Evolutionary conservation across 2,113 vertebrate genomes (phyloP).

Genomic region (Chloropsis hardwickii): DNA sequence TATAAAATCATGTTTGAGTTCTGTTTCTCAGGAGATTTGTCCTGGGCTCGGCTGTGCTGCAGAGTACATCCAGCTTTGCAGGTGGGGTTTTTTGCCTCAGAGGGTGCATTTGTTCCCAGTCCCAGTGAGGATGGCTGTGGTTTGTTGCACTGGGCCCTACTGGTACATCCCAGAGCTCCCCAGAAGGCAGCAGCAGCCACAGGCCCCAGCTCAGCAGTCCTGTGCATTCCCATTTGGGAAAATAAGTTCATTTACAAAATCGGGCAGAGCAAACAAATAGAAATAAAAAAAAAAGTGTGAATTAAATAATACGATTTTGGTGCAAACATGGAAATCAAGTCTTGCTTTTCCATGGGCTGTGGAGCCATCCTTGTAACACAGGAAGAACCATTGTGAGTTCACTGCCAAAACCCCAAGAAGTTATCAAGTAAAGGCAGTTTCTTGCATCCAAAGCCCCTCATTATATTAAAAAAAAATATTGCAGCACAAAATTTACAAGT

Average conservation of each 20-base stretch:
- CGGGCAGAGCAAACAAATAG: not conserved
- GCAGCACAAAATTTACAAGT: constrained; percentile 40
- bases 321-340: not conserved
- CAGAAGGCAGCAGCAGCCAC: not conserved
- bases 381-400: not conserved
- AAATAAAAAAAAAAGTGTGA: constrained; percentile 4
- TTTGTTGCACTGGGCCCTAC: not conserved
- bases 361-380: not conserved
- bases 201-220: not conserved
- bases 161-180: not conserved
- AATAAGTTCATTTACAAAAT: not conserved
- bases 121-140: not conserved
- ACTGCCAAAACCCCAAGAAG: not conserved
- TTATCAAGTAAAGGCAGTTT: not conserved
- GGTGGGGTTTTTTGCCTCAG: not conserved
- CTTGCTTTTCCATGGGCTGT: constrained; percentile 5
- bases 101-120: rapidly evolving
- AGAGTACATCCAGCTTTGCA: not conserved
- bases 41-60: not conserved
- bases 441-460: not conserved
- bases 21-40: not conserved
- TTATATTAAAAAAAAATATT: constrained; percentile 22
- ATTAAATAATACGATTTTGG: not conserved
- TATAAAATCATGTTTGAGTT: not conserved
- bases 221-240: not conserved